These are phyloP conservation scores for Venturia canescens DNA, from an alignment of 1,140 invertebrate genomes.

Conservation along the genomic window DNA sequence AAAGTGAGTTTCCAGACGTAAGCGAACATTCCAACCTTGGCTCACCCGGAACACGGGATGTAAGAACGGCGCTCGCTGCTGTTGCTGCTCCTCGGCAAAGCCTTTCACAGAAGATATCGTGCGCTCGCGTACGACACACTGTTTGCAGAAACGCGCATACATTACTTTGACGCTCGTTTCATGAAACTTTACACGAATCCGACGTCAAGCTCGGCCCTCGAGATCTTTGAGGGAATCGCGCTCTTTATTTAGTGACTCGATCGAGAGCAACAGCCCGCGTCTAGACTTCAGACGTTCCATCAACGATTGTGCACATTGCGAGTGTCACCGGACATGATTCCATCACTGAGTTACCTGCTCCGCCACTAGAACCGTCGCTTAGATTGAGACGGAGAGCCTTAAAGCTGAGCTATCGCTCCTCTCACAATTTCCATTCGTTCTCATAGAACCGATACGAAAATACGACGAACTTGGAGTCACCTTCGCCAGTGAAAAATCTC, in stretches of 20 bases:
- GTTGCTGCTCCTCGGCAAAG: conserved; percentile 31
- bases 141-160: conserved; percentile 66
- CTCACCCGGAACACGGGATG: neutral
- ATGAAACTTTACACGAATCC: conserved; percentile 11
- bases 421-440: too few species aligned
- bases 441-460: too few species aligned
- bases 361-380: too few species aligned
- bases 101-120: conserved; percentile 36
- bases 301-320: neutral
- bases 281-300: neutral
- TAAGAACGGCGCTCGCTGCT: neutral
- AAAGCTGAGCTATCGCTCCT: too few species aligned
- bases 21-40: neutral
- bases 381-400: too few species aligned
- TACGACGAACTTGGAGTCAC: too few species aligned
- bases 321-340: neutral
- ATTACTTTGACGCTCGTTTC: conserved; percentile 55
- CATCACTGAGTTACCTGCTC: neutral
- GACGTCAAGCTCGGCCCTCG: neutral
- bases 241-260: neutral
- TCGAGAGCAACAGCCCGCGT: neutral
- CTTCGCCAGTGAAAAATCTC: neutral
- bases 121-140: conserved; percentile 15
- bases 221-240: neutral
- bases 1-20: conserved; percentile 40